Evolutionary conservation across 1,140 invertebrate species (phyloP), one percentile per base, ranked within the genome.

Genomic region (Araneus ventricosus): DNA sequence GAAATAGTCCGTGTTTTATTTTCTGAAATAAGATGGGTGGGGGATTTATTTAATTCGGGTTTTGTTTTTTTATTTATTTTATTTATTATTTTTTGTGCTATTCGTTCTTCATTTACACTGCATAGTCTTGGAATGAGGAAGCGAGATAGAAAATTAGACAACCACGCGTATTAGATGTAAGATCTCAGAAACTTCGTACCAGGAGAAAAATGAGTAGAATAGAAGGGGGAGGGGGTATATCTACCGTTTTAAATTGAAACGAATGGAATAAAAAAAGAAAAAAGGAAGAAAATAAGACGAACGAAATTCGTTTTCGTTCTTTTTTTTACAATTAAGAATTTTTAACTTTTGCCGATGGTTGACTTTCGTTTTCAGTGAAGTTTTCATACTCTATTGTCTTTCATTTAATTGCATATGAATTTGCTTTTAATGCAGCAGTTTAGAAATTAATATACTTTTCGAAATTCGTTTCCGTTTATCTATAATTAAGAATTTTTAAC

Each of bases 1-100:
- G 59, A 92, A 92, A 92, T 70, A 86, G 90, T 92, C 90, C 90
- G 80, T 92, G 90, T 92, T 92, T 92, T 92, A 86, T 92, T 85
- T 92, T 86, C 41, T 39, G 34, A 84, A 91, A 91, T 84, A 82
- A 30, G 89, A 84, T 84, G 75, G 89, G 30, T 80, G 61, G 27
- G 39, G 90, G 61, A 75, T 92, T 92, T 92, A 92, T 92, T 92
- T 92, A 92, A 92, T 92, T 92, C 80, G 70, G 45, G 27, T 87
- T 87, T 80, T 30, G 20, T 22, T 37, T 80, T 39, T 84, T 84
- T 45, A 30, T 84, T 84, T 52, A 52, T 27, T 39, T 80, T 80
- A 22, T 80, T 34, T 63, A 61, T 61, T 39, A 22, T 34, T 57
- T 86, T 20, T 59, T 79, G 14, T 86, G 61, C 17, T 10, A 59